Percentiles rank a stretch among this genome's conserved stretches.
Evolutionary conservation across 1,140 invertebrate genomes (phyloP).

Genomic region (Drosophila subobscura): DNA sequence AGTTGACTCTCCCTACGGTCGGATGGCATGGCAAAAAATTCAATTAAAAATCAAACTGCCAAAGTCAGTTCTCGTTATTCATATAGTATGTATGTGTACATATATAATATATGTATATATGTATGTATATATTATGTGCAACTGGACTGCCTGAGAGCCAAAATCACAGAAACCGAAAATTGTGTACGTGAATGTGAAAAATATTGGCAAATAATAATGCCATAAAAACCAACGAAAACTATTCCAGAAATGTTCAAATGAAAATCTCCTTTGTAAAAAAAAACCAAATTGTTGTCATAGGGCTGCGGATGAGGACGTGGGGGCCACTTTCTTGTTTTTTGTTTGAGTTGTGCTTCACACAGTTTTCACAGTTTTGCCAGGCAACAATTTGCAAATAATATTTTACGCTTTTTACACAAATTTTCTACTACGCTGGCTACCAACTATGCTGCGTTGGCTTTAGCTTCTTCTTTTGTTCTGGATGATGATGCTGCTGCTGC

Average conservation of each 20-base stretch:
- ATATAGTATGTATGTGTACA: constrained; percentile 25
- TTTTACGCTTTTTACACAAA: constrained; percentile 63
- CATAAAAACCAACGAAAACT: constrained; percentile 32
- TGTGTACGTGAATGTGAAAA: constrained; percentile 25
- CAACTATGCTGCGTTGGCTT: constrained; percentile 1
- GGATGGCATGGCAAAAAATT: constrained; percentile 22
- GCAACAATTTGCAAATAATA: constrained; percentile 52
- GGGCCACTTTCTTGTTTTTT: constrained; percentile 14
- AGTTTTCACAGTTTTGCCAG: constrained; percentile 11
- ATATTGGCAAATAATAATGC: constrained; percentile 58
- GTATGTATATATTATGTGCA: constrained; percentile 23
- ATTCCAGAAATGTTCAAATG: constrained; percentile 42
- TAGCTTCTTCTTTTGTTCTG: background rate
- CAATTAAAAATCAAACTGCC: constrained; percentile 56
- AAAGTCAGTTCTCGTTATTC: constrained; percentile 21
- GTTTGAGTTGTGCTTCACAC: background rate
- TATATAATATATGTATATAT: constrained; percentile 16
- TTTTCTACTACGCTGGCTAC: constrained; percentile 50
- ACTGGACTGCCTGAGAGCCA: no score
- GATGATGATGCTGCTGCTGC: constrained; percentile 11
- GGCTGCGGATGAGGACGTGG: background rate
- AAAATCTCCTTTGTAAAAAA: constrained; percentile 33
- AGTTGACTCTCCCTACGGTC: constrained; percentile 28
- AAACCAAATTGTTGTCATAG: constrained; percentile 19
- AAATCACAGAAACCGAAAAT: constrained; percentile 3